phyloP scores from a whole-genome alignment of 2,797 vertebrate species.

The Carapus acus region DNA sequence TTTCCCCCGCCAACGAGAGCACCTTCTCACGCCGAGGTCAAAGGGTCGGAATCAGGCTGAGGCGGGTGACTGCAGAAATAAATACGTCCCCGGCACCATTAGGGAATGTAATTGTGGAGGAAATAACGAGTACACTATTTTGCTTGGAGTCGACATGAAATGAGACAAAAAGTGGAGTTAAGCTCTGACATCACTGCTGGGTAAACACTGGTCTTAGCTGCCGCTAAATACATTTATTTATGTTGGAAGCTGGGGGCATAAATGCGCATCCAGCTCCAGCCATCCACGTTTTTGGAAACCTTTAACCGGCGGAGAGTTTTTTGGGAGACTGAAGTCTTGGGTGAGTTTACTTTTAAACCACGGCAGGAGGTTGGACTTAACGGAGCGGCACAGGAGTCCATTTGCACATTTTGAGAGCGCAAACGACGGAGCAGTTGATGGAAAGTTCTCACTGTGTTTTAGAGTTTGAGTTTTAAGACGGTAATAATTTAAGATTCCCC shows the following conservation, averaged over 20 bases:
- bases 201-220: conserved; percentile 51
- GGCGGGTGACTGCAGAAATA: too few species aligned
- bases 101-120: conserved; percentile 24
- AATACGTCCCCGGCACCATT: conserved; percentile 17
- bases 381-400: conserved; percentile 55
- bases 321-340: conserved; percentile 46
- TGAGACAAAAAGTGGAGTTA: conserved; percentile 31
- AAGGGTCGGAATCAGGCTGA: conserved; percentile 10
- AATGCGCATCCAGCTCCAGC: conserved; percentile 57
- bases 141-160: conserved; percentile 36
- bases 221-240: conserved; percentile 64
- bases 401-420: conserved; percentile 38
- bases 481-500: conserved; percentile 51
- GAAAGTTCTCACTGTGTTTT: conserved; percentile 42
- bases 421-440: conserved; percentile 52
- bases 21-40: conserved; percentile 23
- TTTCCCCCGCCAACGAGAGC: conserved; percentile 57
- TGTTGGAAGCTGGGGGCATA: conserved; percentile 53
- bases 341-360: conserved; percentile 60
- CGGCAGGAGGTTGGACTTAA: conserved; percentile 60
- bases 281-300: conserved; percentile 37
- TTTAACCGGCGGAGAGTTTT: conserved; percentile 40
- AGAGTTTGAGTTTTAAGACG: conserved; percentile 45
- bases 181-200: conserved; percentile 47
- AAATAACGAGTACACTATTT: conserved; percentile 21